Evolutionary conservation across 2,888 invertebrate species (phyloP), one percentile per base, ranked within the genome.

Genomic region (Molanna angustata): DNA sequence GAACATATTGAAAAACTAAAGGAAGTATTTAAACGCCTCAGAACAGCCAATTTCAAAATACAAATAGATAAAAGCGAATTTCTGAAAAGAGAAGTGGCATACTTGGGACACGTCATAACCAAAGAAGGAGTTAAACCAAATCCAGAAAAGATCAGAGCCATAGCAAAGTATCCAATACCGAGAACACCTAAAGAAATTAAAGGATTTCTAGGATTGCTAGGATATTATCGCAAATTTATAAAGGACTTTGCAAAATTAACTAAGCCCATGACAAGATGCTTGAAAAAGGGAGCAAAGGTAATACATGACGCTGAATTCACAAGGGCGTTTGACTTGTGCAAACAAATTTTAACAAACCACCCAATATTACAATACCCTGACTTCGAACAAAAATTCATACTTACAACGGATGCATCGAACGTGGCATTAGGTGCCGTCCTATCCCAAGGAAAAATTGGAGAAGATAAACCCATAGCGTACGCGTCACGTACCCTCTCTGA

Each of bases 21-120:
- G n/a, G 35, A 35, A 13, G 14, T 35, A n/a, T 35, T 35, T 35
- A 35, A 35, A 9, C 4, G 9, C 4, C 35, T 45, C 11, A 16
- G 16, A 6, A 17, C n/a, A 17, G 13, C 14, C 18, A 58, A 63
- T 63, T 64, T 58, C 56, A 66, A 65, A 68, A 69, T 70, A 69
- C 69, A 69, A 69, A 64, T 64, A 43, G 49, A 54, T 54, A 52
- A 51, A 47, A n/a, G 20, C 21, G 4, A 37, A 13, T n/a, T 14
- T 21, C 4, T 48, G 13, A 48, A 16, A 19, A 18, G 16, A 14
- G 37, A 47, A 35, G 35, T 35, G 6, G 14, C 35, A 14, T 35
- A 35, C 13, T 14, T 35, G 14, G 35, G 35, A 14, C 35, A 44
- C 13, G 27, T 44, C 27, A 44, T 44, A 7, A 22, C 27, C 6